These are phyloP conservation scores for Lerema accius DNA, from an alignment of 1,140 invertebrate genomes.

Conservation along the genomic window DNA sequence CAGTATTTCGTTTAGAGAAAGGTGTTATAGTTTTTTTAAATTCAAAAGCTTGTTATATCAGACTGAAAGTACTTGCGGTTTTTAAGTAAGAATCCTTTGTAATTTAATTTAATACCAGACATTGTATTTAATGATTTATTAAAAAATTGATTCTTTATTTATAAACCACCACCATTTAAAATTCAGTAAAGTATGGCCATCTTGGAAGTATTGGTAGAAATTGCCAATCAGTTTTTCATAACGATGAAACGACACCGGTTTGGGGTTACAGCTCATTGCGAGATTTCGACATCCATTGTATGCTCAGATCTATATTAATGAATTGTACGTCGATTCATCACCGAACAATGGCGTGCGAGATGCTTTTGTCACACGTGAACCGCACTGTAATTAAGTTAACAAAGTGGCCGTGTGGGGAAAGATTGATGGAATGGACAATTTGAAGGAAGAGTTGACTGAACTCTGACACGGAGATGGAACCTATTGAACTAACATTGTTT, in stretches of 20 bases:
- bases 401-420: slow-evolving; percentile 47
- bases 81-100: no score
- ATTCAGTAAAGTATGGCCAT: no score
- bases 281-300: slow-evolving; percentile 49
- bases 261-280: slow-evolving; percentile 23
- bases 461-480: slow-evolving; percentile 18
- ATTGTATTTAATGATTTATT: no score
- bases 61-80: no score
- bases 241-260: slow-evolving; percentile 27
- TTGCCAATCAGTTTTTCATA: slow-evolving; percentile 37
- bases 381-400: slow-evolving; percentile 66
- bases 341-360: slow-evolving; percentile 55
- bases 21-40: no score
- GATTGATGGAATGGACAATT: slow-evolving; percentile 55
- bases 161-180: no score
- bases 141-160: no score
- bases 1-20: not conserved
- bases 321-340: slow-evolving; percentile 64
- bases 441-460: slow-evolving; percentile 48
- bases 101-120: no score
- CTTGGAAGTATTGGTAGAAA: slow-evolving; percentile 5
- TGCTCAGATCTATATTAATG: slow-evolving; percentile 48
- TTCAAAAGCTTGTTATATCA: no score
- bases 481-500: not conserved
- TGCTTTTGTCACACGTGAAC: slow-evolving; percentile 64